These are phyloP conservation scores for Orussus abietinus DNA, from an alignment of 1,140 invertebrate species.

Conservation along the genomic window DNA sequence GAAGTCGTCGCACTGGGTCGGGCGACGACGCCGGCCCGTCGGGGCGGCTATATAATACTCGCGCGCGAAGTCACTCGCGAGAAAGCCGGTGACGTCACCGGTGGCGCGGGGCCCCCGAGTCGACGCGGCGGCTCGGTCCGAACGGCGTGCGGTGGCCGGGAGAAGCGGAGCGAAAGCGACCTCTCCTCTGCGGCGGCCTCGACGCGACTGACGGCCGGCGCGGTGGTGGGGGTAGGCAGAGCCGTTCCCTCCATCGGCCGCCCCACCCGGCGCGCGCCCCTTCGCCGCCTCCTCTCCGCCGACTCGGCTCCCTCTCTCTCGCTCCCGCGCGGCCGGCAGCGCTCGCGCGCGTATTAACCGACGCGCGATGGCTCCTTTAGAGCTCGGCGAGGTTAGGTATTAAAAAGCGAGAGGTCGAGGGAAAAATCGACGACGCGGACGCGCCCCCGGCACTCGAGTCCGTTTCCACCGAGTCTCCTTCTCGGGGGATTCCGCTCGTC, in stretches of 20 bases:
- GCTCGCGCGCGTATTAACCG: constrained; percentile 40
- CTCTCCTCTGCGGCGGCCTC: constrained; percentile 28
- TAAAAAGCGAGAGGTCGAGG: no score
- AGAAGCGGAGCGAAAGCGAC: constrained; percentile 8
- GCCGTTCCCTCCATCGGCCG: neutral
- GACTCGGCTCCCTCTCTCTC: constrained; percentile 9
- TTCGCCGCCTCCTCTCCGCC: constrained; percentile 12
- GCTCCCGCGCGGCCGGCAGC: constrained; percentile 6
- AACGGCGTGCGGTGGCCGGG: neutral
- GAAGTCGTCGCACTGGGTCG: no score
- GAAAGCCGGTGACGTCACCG: constrained; percentile 8
- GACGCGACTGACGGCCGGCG: constrained; percentile 38
- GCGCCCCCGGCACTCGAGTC: no score
- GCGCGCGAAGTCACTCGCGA: constrained; percentile 17
- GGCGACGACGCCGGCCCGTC: neutral
- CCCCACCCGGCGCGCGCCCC: constrained; percentile 2
- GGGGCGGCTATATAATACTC: neutral
- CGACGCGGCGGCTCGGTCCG: neutral
- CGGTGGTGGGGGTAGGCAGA: constrained; percentile 35
- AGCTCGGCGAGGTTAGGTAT: constrained; percentile 22
- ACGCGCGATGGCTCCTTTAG: constrained; percentile 52
- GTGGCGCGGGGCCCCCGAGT: neutral
- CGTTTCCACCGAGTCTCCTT: no score
- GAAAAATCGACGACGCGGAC: neutral
- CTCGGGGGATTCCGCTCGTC: no score